Conservation (phyloP, 1,140 invertebrate species). For the Apocrypta bakeri region DNA sequence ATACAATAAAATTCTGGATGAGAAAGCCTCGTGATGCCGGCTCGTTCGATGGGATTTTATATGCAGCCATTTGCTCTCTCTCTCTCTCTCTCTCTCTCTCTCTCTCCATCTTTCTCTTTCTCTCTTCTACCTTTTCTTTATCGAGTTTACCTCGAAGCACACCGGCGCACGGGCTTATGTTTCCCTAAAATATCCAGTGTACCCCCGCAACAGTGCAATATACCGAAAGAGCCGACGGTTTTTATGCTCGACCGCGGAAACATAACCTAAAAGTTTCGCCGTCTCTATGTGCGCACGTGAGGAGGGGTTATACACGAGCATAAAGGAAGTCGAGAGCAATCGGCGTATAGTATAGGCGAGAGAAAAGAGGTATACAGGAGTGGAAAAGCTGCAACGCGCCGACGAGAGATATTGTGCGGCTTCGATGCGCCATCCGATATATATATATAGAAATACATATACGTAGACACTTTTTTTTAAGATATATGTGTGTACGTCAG, state of each 20-base stretch:
- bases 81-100: no score
- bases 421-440: no score
- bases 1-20: background rate
- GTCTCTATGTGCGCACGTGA: background rate
- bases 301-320: background rate
- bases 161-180: background rate
- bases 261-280: background rate
- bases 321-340: background rate
- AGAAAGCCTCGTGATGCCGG: slow-evolving; percentile 9
- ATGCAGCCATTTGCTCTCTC: background rate
- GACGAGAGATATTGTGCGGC: no score
- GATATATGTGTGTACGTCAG: no score
- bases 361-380: no score
- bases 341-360: no score
- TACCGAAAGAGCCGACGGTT: background rate
- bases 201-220: background rate
- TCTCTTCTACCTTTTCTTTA: slow-evolving; percentile 16
- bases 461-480: no score
- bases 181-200: background rate
- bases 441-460: no score
- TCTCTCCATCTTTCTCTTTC: background rate
- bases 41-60: slow-evolving; percentile 19
- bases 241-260: background rate
- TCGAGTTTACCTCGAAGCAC: background rate
- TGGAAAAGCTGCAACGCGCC: no score